phyloP scores from a whole-genome alignment of 2,113 vertebrate species.

The zebrafish (Danio rerio) region DNA sequence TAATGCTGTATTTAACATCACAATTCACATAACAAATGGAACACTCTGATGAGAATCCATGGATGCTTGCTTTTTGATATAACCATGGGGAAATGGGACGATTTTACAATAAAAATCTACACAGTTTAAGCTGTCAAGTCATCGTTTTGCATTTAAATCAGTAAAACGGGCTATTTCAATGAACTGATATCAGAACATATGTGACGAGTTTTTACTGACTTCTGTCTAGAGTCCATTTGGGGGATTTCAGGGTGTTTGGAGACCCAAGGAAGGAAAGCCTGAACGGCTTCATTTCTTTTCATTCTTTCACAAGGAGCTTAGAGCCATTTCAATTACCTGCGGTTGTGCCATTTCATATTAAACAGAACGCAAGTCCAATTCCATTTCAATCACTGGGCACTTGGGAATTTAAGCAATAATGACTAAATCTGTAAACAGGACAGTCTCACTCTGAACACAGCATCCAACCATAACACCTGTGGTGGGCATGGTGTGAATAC shows the following conservation, averaged over 20 bases:
- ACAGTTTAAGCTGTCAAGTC: too few species aligned
- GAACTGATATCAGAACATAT: too few species aligned
- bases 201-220: background rate
- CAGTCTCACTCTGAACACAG: slow-evolving; percentile 42
- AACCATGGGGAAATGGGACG: too few species aligned
- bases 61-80: too few species aligned
- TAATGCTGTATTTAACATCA: too few species aligned
- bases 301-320: background rate
- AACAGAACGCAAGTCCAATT: slow-evolving; percentile 27
- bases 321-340: slow-evolving; percentile 20
- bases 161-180: too few species aligned
- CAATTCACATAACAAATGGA: too few species aligned
- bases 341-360: slow-evolving; percentile 40
- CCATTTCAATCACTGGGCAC: slow-evolving; percentile 24
- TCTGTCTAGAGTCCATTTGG: background rate
- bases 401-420: slow-evolving; percentile 33
- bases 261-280: background rate
- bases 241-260: background rate
- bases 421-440: slow-evolving; percentile 47
- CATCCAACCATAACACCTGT: slow-evolving; percentile 29
- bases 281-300: background rate
- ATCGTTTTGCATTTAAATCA: too few species aligned
- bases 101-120: too few species aligned
- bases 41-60: too few species aligned
- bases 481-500: slow-evolving; percentile 35